A percentile compares a stretch with the other conserved stretches of the same genome.
Evolutionary conservation across 2,797 vertebrate species (phyloP).

Genomic region (Protonibea diacanthus): DNA sequence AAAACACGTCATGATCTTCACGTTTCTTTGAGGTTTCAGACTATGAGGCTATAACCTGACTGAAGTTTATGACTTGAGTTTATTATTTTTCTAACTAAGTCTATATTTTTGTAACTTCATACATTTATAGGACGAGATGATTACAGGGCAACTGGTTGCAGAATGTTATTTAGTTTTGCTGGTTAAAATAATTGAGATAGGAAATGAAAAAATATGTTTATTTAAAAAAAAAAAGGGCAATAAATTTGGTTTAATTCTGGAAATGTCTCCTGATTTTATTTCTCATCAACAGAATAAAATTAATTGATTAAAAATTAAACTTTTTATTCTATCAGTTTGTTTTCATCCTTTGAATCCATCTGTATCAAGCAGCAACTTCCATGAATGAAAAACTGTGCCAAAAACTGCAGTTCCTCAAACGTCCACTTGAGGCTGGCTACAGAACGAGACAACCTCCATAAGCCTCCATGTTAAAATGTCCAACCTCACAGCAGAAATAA

Average conservation of each 20-base stretch:
- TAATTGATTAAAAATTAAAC: too few relatives aligned
- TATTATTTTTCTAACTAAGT: constrained; percentile 53
- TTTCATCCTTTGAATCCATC: too few relatives aligned
- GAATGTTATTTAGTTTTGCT: constrained; percentile 16
- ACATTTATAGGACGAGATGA: constrained; percentile 22
- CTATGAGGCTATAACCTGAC: constrained; percentile 8
- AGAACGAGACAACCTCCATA: too few relatives aligned
- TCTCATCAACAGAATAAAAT: too few relatives aligned
- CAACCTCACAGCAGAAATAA: too few relatives aligned
- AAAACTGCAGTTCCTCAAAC: too few relatives aligned
- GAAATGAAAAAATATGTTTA: constrained; percentile 19
- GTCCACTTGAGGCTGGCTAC: too few relatives aligned
- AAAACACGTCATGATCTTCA: background rate
- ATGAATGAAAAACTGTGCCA: too few relatives aligned
- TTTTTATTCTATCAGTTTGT: too few relatives aligned
- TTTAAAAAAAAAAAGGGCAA: constrained; percentile 25
- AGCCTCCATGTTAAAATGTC: too few relatives aligned
- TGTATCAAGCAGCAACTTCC: too few relatives aligned
- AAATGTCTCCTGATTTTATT: constrained; percentile 13
- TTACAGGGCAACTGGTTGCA: background rate
- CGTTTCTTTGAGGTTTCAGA: constrained; percentile 10
- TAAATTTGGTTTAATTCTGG: constrained; percentile 49
- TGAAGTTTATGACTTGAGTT: constrained; percentile 19
- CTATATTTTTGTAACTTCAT: constrained; percentile 55
- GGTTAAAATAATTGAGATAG: background rate